These are phyloP conservation scores for Merodon equestris DNA, from an alignment of 2,888 invertebrate genomes.

Conservation along the genomic window DNA sequence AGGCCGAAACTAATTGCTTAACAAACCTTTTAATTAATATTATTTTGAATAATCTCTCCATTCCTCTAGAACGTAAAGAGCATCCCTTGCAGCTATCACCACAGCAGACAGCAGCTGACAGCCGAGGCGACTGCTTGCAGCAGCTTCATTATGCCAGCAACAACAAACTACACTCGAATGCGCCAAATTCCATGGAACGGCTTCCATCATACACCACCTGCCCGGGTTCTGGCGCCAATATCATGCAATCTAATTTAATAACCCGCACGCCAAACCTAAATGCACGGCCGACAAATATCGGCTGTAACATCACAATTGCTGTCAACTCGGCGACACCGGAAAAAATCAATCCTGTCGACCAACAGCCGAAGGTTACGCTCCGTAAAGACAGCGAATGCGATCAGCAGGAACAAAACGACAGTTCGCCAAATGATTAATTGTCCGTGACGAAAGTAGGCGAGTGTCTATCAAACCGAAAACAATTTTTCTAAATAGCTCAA, in stretches of 20 bases:
- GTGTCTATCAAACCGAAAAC: neutral
- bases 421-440: conserved; percentile 64
- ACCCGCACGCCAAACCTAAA: conserved; percentile 57
- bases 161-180: conserved; percentile 71
- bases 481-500: conserved; percentile 12
- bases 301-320: conserved; percentile 68
- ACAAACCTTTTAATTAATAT: too few relatives aligned
- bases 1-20: too few relatives aligned
- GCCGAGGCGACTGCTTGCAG: conserved; percentile 54
- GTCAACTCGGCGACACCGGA: conserved; percentile 69
- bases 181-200: conserved; percentile 73
- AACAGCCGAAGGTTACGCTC: conserved; percentile 59
- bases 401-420: conserved; percentile 51
- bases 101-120: conserved; percentile 74
- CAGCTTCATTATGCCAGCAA: conserved; percentile 58
- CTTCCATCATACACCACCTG: conserved; percentile 68
- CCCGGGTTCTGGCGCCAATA: conserved; percentile 16
- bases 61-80: conserved; percentile 74
- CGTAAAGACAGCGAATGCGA: conserved; percentile 57
- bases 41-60: too few relatives aligned
- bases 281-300: conserved; percentile 52
- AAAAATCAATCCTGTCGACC: conserved; percentile 61
- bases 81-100: conserved; percentile 73
- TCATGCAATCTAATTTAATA: conserved; percentile 35
- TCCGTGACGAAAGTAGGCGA: conserved; percentile 6